Percentiles rank a stretch among this genome's conserved stretches.
These are phyloP conservation scores for Allacma fusca DNA, from an alignment of 2,888 invertebrate genomes.

Conservation along the genomic window DNA sequence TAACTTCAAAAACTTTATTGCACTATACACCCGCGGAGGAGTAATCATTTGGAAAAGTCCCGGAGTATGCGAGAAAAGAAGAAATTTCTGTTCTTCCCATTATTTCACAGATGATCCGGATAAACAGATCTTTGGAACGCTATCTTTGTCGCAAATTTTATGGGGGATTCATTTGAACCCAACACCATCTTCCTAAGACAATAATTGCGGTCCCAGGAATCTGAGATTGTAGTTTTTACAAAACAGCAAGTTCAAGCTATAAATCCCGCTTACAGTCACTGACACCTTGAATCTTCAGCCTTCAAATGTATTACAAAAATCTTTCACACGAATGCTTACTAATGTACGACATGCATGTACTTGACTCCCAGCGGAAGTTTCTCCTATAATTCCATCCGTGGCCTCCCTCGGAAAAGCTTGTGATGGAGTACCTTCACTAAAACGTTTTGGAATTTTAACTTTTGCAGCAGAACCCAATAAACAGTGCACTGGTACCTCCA, in stretches of 20 bases:
- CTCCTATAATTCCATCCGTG: neutral
- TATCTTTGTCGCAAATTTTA: too few species aligned
- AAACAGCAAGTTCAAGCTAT: neutral
- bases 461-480: neutral
- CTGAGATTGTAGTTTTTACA: neutral
- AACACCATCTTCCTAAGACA: too few species aligned
- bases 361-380: neutral
- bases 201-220: slow-evolving; percentile 36
- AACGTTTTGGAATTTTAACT: slow-evolving; percentile 22
- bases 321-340: neutral
- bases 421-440: slow-evolving; percentile 10
- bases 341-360: neutral
- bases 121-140: too few species aligned
- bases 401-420: neutral
- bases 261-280: neutral
- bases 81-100: too few species aligned
- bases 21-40: too few species aligned
- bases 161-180: too few species aligned
- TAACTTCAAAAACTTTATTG: too few species aligned
- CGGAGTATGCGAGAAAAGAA: too few species aligned
- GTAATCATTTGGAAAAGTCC: too few species aligned
- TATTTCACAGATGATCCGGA: too few species aligned
- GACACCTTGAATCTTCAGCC: neutral
- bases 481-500: neutral
- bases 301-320: neutral